A percentile compares a stretch with the other conserved stretches of the same genome.
phyloP scores from a whole-genome alignment of 2,888 invertebrate genomes.

The Tineola bisselliella region DNA sequence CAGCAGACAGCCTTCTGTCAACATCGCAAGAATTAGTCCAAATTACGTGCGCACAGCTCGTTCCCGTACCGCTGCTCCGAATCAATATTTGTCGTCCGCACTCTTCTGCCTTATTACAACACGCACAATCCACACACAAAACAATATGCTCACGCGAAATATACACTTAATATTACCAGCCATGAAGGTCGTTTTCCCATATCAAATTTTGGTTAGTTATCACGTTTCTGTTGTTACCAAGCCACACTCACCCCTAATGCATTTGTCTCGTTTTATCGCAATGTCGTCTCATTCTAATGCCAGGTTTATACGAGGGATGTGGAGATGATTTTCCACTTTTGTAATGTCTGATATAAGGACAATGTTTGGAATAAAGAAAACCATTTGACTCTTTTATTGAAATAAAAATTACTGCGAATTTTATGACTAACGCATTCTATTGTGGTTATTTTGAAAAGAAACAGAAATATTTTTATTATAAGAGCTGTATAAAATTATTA shows the following conservation, averaged over 20 bases:
- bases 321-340: slow-evolving; percentile 19
- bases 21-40: slow-evolving; percentile 65
- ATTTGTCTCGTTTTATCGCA: slow-evolving; percentile 52
- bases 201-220: slow-evolving; percentile 19
- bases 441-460: too few relatives aligned
- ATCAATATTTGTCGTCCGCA: slow-evolving; percentile 70
- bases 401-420: too few relatives aligned
- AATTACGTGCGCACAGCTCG: slow-evolving; percentile 49
- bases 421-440: too few relatives aligned
- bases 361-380: slow-evolving; percentile 1
- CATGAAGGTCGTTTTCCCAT: slow-evolving; percentile 16
- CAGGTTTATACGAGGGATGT: slow-evolving; percentile 47
- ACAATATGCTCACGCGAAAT: slow-evolving; percentile 14
- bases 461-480: too few relatives aligned
- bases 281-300: slow-evolving; percentile 56
- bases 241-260: slow-evolving; percentile 50
- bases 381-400: neutral
- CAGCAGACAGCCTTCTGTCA: slow-evolving; percentile 60
- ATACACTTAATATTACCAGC: slow-evolving; percentile 14
- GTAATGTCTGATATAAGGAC: slow-evolving; percentile 12
- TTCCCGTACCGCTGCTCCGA: slow-evolving; percentile 38
- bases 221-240: slow-evolving; percentile 23
- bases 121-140: slow-evolving; percentile 58
- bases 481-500: too few relatives aligned
- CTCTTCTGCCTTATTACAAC: slow-evolving; percentile 66